Evolutionary conservation across 2,888 invertebrate species (phyloP).

Genomic region (Nasonovia ribisnigri): DNA sequence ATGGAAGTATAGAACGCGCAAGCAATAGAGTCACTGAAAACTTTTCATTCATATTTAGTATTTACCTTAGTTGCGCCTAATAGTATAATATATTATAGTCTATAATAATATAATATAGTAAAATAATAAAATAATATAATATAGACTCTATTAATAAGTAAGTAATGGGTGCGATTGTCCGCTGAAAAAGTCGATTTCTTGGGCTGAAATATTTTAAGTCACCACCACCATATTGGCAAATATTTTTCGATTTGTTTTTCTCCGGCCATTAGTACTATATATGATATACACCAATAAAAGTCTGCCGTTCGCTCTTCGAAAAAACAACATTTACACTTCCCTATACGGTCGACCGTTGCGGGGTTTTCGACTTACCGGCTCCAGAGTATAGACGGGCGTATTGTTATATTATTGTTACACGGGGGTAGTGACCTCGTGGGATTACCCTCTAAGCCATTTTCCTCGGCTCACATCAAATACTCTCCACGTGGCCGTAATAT

Average conservation of each 20-base stretch:
- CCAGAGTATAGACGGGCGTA: neutral
- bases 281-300: neutral
- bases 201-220: neutral
- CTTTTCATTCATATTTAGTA: too few relatives aligned
- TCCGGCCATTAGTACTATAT: neutral
- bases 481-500: neutral
- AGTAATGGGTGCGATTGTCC: neutral
- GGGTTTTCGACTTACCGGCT: neutral
- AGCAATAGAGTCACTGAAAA: neutral
- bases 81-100: too few relatives aligned
- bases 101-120: too few relatives aligned
- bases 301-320: neutral
- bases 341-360: neutral
- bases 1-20: neutral
- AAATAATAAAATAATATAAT: too few relatives aligned
- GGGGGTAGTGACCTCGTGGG: neutral
- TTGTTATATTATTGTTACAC: neutral
- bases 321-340: slow-evolving; percentile 1
- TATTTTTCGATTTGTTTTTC: neutral
- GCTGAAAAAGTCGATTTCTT: neutral
- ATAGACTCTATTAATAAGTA: neutral
- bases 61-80: too few relatives aligned
- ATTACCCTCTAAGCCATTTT: neutral
- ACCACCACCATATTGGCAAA: neutral
- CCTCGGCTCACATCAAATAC: neutral